Evolutionary conservation across 2,888 invertebrate genomes (phyloP).

Genomic region (Poecilobothrus nobilitatus): DNA sequence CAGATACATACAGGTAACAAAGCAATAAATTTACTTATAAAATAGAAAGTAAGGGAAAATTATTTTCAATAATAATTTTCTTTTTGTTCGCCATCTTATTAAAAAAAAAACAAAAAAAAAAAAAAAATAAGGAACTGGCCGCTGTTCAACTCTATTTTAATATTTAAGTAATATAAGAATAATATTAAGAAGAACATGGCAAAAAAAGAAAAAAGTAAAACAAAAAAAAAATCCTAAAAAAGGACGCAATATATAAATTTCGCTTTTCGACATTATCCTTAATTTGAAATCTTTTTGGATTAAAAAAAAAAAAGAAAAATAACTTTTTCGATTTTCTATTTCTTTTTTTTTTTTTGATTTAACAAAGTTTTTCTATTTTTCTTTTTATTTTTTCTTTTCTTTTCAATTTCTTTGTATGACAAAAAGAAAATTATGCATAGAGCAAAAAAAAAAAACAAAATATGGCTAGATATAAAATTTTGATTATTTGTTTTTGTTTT

Average conservation of each 20-base stretch:
- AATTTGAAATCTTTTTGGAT: conserved; percentile 3
- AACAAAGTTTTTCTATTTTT: background rate
- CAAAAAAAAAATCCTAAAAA: too few species aligned
- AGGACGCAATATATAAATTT: background rate
- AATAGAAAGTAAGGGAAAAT: too few species aligned
- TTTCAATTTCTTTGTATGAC: background rate
- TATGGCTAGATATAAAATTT: too few species aligned
- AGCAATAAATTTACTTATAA: too few species aligned
- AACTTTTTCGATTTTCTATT: background rate
- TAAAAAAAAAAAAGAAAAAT: too few species aligned
- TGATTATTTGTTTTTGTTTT: too few species aligned
- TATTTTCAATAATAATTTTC: too few species aligned
- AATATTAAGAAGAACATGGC: too few species aligned
- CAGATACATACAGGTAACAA: too few species aligned
- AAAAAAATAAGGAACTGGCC: background rate
- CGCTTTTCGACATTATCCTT: background rate
- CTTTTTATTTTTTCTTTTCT: background rate
- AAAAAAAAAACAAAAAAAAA: background rate
- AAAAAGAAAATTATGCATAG: background rate
- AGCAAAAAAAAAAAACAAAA: too few species aligned
- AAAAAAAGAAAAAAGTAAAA: too few species aligned
- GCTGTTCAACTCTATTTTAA: background rate
- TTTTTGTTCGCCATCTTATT: too few species aligned
- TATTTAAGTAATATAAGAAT: background rate
- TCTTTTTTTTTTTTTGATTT: background rate